Conservation (phyloP, 1,140 invertebrate species). For the Apis florea region DNA sequence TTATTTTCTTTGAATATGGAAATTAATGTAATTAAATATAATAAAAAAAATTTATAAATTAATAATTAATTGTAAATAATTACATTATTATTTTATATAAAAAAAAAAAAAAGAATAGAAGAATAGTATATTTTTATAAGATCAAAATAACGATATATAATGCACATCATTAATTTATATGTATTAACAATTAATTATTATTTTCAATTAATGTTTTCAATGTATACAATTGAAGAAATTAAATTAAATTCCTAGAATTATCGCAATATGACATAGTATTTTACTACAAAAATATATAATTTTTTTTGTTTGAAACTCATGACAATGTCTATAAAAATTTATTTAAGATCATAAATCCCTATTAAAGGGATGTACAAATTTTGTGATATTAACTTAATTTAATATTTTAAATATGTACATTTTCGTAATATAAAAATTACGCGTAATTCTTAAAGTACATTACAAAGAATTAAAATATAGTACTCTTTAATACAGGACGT, state of each 20-base stretch:
- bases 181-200: neutral
- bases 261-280: neutral
- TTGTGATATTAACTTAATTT: conserved; percentile 24
- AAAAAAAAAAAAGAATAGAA: neutral
- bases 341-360: conserved; percentile 17
- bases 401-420: conserved; percentile 33
- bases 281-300: conserved; percentile 15
- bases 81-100: neutral
- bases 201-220: neutral
- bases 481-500: neutral
- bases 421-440: conserved; percentile 19
- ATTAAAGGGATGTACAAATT: conserved; percentile 6
- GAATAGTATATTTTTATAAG: neutral
- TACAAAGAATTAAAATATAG: conserved; percentile 18
- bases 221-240: neutral
- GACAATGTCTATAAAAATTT: conserved; percentile 4
- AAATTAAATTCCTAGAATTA: neutral
- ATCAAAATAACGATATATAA: neutral
- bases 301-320: conserved; percentile 2
- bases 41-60: conserved; percentile 11
- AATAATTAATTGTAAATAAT: neutral
- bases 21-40: neutral
- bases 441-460: conserved; percentile 22
- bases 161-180: neutral
- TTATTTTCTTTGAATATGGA: neutral